Conservation (phyloP, 2,113 vertebrate genomes). For the Paraplagusia blochii region DNA sequence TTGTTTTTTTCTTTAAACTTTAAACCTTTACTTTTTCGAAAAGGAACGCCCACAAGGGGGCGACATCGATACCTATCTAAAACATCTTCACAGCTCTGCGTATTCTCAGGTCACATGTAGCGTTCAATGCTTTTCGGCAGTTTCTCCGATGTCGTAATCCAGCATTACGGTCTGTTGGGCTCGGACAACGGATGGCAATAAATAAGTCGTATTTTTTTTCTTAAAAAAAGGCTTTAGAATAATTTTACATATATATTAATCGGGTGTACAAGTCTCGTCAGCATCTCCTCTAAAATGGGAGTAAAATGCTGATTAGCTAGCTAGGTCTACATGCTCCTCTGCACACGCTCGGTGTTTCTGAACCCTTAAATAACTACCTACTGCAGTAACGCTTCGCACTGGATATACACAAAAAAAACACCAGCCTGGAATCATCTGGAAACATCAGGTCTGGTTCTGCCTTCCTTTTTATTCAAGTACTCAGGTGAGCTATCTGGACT, state of each 20-base stretch:
- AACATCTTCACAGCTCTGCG: slow-evolving; percentile 23
- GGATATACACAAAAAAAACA: slow-evolving; percentile 53
- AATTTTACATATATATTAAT: slow-evolving; percentile 79
- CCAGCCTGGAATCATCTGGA: slow-evolving; percentile 46
- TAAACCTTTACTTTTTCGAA: no score
- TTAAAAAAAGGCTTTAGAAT: slow-evolving; percentile 66
- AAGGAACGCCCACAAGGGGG: no score
- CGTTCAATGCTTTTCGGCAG: slow-evolving; percentile 36
- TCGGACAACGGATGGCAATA: slow-evolving; percentile 72
- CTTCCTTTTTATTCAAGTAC: slow-evolving; percentile 61
- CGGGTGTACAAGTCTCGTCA: slow-evolving; percentile 67
- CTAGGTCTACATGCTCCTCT: slow-evolving; percentile 69
- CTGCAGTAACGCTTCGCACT: slow-evolving; percentile 42
- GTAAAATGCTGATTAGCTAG: slow-evolving; percentile 72
- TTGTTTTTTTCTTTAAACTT: no score
- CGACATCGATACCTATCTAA: neutral
- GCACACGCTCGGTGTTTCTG: slow-evolving; percentile 61
- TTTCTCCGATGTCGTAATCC: slow-evolving; percentile 29
- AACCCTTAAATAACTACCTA: slow-evolving; percentile 63
- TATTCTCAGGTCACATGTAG: slow-evolving; percentile 37
- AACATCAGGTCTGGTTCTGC: slow-evolving; percentile 50
- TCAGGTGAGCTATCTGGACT: slow-evolving; percentile 52
- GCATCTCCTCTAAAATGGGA: slow-evolving; percentile 79
- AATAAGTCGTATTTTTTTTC: slow-evolving; percentile 70
- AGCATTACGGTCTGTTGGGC: slow-evolving; percentile 38